Evolutionary conservation across 2,113 vertebrate species (phyloP), one percentile per base, ranked within the genome.

Genomic region (Ceuthmochares aereus): DNA sequence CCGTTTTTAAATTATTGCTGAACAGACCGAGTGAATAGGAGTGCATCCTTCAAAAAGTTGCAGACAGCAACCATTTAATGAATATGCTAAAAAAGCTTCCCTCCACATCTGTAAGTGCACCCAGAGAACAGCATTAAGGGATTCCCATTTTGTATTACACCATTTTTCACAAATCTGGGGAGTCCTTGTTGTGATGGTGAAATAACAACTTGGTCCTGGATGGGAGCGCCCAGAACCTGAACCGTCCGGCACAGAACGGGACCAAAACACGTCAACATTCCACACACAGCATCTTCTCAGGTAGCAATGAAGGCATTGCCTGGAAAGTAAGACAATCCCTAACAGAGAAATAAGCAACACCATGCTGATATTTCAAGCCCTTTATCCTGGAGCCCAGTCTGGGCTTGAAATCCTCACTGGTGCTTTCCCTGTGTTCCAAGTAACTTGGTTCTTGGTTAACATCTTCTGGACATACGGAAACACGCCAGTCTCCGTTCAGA

Each of bases 221-320:
- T 10, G 17, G 47, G 59, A 92, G 59, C 64, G 27, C 5, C 42
- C 59, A 66, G 30, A 30, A 73, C 17, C 26, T 25, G 10, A 63
- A 22, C 2, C 2, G 1, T 3, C 7, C 17, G 34, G 36, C 17
- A 37, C 0, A 1, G 60, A 62, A 59, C 0, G 4, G 36, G 55
- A 23, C 10, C 0, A 3, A 64, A 47, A 32, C 42, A 20, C 32
- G 9, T 22, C 14, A 19, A 26, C 0, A 1, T 13, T 60, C 4
- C 52, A 7, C 3, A 0, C 0, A 4, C 29, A 7, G 0, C 0
- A 6, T 34, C 7, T 32, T 5, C 64, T 40, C 36, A 14, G 5
- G 49, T 2, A 27, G 18, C 0, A 0, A 40, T 5, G 30, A 58
- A 13, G 14, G 26, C 25, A 29, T 7, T 40, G 43, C 40, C n/a